Conservation (phyloP, 2,797 vertebrate species). For the Mico argentatus region DNA sequence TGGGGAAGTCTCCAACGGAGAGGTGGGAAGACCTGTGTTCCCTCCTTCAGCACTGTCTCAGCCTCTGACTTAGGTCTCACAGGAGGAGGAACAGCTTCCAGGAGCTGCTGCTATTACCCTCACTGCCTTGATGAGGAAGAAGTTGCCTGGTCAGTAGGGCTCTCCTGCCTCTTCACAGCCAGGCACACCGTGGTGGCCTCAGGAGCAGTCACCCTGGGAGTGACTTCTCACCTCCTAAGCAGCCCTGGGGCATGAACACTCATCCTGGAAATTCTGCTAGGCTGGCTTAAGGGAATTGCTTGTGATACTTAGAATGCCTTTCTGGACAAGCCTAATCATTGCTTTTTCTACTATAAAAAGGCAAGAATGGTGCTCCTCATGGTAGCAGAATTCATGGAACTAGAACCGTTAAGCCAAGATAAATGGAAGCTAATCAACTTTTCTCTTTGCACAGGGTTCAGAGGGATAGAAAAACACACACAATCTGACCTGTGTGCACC, state of each 20-base stretch:
- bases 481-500: neutral
- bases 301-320: neutral
- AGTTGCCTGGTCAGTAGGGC: neutral
- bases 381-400: neutral
- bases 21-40: neutral
- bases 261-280: neutral
- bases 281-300: neutral
- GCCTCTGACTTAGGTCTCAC: neutral
- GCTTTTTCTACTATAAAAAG: neutral
- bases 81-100: neutral
- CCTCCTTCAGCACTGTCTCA: neutral
- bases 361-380: no score
- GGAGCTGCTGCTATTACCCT: neutral
- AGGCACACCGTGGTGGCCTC: neutral
- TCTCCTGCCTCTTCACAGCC: neutral
- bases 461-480: neutral
- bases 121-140: neutral
- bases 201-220: no score
- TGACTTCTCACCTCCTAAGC: neutral
- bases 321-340: neutral
- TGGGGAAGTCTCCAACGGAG: neutral
- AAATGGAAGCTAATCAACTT: neutral
- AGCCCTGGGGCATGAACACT: neutral
- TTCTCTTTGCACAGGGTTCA: neutral
- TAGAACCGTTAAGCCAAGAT: neutral